Percentiles rank a stretch among this genome's conserved stretches.
Evolutionary conservation across 2,888 invertebrate species (phyloP).

Genomic region (Caenorhabditis wallacei): DNA sequence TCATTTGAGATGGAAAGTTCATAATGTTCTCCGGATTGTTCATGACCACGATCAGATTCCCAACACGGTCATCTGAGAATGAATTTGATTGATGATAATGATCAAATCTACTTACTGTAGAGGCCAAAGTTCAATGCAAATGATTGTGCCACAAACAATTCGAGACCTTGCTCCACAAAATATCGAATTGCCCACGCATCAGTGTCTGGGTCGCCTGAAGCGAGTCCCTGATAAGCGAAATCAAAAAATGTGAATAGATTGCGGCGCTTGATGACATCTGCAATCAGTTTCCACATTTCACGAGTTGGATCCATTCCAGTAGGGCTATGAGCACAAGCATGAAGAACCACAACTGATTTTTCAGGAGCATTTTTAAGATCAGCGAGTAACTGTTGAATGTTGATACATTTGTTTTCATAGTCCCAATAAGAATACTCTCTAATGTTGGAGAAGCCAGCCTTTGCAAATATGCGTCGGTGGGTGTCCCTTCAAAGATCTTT

Average conservation of each 20-base stretch:
- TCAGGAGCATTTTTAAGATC: conserved; percentile 70
- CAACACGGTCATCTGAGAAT: conserved; percentile 92
- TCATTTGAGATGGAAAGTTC: conserved; percentile 86
- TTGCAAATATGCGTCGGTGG: conserved; percentile 91
- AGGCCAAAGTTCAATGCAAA: conserved; percentile 99
- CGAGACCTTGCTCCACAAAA: conserved; percentile 90
- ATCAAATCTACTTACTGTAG: conserved; percentile 89
- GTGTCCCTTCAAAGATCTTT: conserved; percentile 87
- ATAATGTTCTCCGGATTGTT: conserved; percentile 87
- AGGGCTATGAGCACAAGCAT: conserved; percentile 98
- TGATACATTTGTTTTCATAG: conserved; percentile 87
- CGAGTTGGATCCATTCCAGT: conserved; percentile 96
- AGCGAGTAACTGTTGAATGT: conserved; percentile 89
- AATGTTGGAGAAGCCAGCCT: conserved; percentile 90
- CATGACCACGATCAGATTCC: conserved; percentile 92
- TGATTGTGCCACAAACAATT: conserved; percentile 94
- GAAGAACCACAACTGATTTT: conserved; percentile 91
- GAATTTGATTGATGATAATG: too few relatives aligned
- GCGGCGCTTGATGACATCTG: conserved; percentile 88
- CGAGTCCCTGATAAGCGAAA: conserved; percentile 89
- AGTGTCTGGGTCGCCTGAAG: conserved; percentile 93
- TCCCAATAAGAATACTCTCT: conserved; percentile 93
- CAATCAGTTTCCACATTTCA: conserved; percentile 94
- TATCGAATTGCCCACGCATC: conserved; percentile 95
- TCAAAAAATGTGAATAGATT: conserved; percentile 83